phyloP scores from a whole-genome alignment of 2,797 vertebrate genomes.

The Rhinichthys osculus region DNA sequence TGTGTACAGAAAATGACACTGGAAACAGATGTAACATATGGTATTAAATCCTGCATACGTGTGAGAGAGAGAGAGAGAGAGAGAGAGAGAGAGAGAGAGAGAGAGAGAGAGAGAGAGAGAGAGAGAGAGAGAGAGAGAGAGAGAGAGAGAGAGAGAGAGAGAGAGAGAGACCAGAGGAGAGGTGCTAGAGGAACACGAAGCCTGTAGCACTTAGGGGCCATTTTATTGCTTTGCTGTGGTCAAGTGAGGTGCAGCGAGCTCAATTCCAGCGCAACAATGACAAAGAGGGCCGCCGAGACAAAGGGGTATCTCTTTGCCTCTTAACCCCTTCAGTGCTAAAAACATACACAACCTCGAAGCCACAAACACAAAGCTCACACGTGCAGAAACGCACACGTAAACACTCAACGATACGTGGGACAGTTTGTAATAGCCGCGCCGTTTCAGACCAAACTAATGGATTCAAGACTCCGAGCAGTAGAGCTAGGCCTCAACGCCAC shows the following conservation, averaged over 20 bases:
- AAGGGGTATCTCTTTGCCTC: conserved; percentile 82
- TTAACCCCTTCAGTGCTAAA: conserved; percentile 79
- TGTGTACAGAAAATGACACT: too few species aligned
- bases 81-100: too few species aligned
- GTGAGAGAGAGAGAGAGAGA: too few species aligned
- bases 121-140: too few species aligned
- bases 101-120: too few species aligned
- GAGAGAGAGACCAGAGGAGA: conserved; percentile 64
- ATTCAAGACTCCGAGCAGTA: conserved; percentile 49
- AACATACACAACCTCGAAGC: conserved; percentile 9
- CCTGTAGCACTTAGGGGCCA: conserved; percentile 81
- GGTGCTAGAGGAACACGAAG: conserved; percentile 74
- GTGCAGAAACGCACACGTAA: conserved; percentile 47
- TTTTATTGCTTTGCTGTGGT: conserved; percentile 86
- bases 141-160: too few species aligned
- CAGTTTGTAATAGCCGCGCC: conserved; percentile 50
- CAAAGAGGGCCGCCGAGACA: conserved; percentile 82
- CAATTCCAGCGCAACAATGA: conserved; percentile 85
- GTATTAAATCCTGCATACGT: background rate
- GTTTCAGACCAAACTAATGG: conserved; percentile 61
- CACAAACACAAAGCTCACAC: conserved; percentile 19
- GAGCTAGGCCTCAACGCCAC: conserved; percentile 31
- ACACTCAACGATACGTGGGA: background rate
- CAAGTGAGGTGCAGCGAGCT: conserved; percentile 85
- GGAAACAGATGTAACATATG: conserved; percentile 7